Evolutionary conservation across 2,888 invertebrate genomes (phyloP).

Genomic region (Abrostola tripartita): DNA sequence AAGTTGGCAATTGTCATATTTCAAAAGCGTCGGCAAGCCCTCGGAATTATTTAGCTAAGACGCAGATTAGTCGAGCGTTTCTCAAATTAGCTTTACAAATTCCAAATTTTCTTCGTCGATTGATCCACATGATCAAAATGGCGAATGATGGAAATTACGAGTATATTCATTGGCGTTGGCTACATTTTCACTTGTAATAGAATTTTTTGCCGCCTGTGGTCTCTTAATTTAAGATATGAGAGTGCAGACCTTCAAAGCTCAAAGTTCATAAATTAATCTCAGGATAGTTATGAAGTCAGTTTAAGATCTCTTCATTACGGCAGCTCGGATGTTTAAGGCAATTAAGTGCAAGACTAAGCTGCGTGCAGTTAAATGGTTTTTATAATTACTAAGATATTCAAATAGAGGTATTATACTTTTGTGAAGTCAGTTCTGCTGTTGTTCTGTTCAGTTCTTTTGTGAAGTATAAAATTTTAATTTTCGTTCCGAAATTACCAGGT

Average conservation of each 20-base stretch:
- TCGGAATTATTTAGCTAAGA: neutral
- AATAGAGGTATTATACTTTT: neutral
- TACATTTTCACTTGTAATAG: too few relatives aligned
- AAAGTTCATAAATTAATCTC: slow-evolving; percentile 24
- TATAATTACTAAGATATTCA: slow-evolving; percentile 2
- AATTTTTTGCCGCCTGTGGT: neutral
- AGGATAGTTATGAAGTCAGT: slow-evolving; percentile 10
- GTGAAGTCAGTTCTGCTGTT: too few relatives aligned
- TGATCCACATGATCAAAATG: too few relatives aligned
- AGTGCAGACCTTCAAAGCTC: neutral
- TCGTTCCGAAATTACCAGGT: too few relatives aligned
- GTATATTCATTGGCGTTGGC: too few relatives aligned
- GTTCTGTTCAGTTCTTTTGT: too few relatives aligned
- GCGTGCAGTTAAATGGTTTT: neutral
- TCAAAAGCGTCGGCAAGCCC: slow-evolving; percentile 14
- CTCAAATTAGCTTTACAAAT: neutral
- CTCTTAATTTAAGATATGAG: neutral
- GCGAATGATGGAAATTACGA: too few relatives aligned
- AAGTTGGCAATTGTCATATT: slow-evolving; percentile 38
- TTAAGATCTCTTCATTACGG: slow-evolving; percentile 18
- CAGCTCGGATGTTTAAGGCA: slow-evolving; percentile 21
- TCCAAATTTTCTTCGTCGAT: too few relatives aligned
- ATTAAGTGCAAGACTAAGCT: slow-evolving; percentile 23
- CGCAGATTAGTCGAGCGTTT: neutral
- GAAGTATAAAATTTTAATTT: too few relatives aligned